phyloP scores from a whole-genome alignment of 2,888 invertebrate genomes.

The Hedya salicella region DNA sequence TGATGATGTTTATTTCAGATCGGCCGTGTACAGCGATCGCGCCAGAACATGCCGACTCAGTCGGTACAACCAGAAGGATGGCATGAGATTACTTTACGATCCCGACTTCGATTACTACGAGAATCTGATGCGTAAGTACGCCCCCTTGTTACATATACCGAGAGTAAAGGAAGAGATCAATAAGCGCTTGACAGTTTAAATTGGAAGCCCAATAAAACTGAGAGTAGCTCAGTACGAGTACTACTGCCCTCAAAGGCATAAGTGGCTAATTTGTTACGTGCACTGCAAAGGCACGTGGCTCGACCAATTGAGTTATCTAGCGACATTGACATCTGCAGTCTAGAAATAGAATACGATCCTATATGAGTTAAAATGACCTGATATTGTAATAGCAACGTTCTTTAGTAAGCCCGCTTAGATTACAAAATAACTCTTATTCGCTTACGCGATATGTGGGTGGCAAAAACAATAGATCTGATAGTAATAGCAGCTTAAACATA shows the following conservation, averaged over 20 bases:
- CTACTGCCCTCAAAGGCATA: constrained; percentile 30
- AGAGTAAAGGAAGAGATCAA: constrained; percentile 34
- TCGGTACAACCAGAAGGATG: constrained; percentile 94
- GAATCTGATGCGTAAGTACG: constrained; percentile 93
- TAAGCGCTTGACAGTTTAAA: constrained; percentile 33
- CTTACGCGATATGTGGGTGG: background rate
- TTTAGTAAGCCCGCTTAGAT: background rate
- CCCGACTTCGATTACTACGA: constrained; percentile 97
- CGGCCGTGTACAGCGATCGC: constrained; percentile 94
- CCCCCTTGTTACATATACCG: background rate
- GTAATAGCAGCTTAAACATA: constrained; percentile 14
- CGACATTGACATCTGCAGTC: constrained; percentile 54
- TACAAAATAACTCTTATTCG: constrained; percentile 9
- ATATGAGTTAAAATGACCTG: constrained; percentile 12
- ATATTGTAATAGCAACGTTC: constrained; percentile 8
- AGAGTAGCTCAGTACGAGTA: constrained; percentile 14
- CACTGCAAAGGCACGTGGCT: constrained; percentile 47
- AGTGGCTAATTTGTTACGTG: constrained; percentile 46
- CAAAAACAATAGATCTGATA: constrained; percentile 22
- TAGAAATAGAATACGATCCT: constrained; percentile 57
- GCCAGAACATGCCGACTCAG: constrained; percentile 93
- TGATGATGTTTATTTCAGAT: constrained; percentile 88
- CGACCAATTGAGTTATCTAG: constrained; percentile 34
- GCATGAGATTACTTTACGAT: constrained; percentile 94
- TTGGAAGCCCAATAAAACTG: constrained; percentile 32